Evolutionary conservation across 2,888 invertebrate species (phyloP), one percentile per base, ranked within the genome.

Genomic region (Trisateles emortualis): DNA sequence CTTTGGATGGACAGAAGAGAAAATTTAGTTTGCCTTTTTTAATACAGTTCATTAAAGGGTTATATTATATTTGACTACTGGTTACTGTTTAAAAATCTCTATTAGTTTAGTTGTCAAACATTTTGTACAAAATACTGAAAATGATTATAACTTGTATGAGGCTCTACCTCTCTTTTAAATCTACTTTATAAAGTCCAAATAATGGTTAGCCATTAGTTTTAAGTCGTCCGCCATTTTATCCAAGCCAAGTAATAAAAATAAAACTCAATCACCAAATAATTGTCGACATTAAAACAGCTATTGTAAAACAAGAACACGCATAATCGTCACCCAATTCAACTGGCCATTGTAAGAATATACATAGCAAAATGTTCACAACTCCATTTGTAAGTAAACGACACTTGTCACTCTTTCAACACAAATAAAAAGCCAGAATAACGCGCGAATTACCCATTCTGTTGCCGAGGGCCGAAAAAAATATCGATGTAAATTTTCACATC

Each of bases 391-490:
- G 74, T 65, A 72, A 84, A 79, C 69, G 76, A 69, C 68, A 64
- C 57, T 72, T 78, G 82, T 80, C 80, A 83, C 82, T 84, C 78
- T 78, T 68, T 74, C 78, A 74, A 77, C 64, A 67, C 72, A 69
- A 72, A 68, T 64, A 71, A 68, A 71, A 58, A 57, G 64, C 52
- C 54, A 30, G 66, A 61, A 62, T 68, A 71, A 64, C 65, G 63
- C 55, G 74, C 59, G 71, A 78, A 81, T 77, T 70, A 74, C 70
- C 75, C 73, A 72, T 78, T 70, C 42, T 45, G 53, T 57, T 58
- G 58, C 57, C 61, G 42, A 54, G 69, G 62, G 50, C 68, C 61
- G 68, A 73, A 76, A 79, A 76, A 79, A 74, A 74, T 71, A 76
- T 74, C 59, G 67, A 74, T 72, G 63, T 56, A 61, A 69, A 67